phyloP scores from a whole-genome alignment of 2,797 vertebrate genomes.

The Bovichtus variegatus region DNA sequence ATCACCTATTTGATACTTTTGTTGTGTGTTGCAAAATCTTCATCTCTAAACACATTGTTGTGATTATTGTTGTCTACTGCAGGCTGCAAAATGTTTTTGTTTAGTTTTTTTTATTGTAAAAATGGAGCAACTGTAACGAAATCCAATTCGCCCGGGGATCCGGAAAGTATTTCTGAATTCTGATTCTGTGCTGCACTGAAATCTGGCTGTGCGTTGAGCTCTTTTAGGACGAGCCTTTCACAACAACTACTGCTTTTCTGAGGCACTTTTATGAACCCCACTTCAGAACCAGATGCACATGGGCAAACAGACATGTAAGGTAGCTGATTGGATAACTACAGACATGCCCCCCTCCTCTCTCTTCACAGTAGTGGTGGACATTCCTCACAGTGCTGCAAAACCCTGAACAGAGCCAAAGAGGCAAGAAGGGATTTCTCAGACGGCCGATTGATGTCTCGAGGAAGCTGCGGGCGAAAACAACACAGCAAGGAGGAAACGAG shows the following conservation, averaged over 20 bases:
- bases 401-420: constrained; percentile 53
- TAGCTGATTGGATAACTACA: constrained; percentile 32
- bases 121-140: no score
- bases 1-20: no score
- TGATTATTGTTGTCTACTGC: no score
- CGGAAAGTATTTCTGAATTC: no score
- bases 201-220: no score
- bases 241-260: background rate
- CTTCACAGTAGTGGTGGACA: constrained; percentile 68
- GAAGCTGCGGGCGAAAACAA: constrained; percentile 59
- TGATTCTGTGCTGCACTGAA: no score
- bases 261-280: background rate
- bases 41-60: no score
- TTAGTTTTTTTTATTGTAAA: no score
- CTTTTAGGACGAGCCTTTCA: background rate
- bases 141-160: no score
- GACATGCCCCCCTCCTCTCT: constrained; percentile 41
- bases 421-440: constrained; percentile 43
- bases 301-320: constrained; percentile 41
- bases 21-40: no score
- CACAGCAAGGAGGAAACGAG: constrained; percentile 52
- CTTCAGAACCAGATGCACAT: constrained; percentile 18
- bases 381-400: constrained; percentile 75
- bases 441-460: constrained; percentile 50
- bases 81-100: no score